These are phyloP conservation scores for Enoplosus armatus DNA, from an alignment of 2,797 vertebrate species.

Conservation along the genomic window DNA sequence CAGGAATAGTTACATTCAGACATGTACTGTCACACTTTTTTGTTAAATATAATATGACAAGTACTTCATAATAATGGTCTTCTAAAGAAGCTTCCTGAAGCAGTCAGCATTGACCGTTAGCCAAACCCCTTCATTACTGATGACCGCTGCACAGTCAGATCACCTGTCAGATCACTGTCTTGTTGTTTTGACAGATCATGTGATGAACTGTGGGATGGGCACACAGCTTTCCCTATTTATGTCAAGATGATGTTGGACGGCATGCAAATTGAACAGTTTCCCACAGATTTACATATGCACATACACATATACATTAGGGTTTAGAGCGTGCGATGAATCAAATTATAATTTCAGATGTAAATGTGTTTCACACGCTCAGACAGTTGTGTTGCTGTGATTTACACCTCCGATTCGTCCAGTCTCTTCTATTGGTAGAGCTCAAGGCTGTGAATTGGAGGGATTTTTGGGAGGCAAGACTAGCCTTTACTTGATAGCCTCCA, in stretches of 20 bases:
- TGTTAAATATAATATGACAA: not conserved
- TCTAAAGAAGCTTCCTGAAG: not conserved
- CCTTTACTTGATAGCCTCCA: not conserved
- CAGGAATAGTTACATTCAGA: not conserved
- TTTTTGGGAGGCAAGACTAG: not conserved
- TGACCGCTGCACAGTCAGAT: not conserved
- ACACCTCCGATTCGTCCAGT: not conserved
- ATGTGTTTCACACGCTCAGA: not conserved
- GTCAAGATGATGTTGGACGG: not conserved
- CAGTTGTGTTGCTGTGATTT: not conserved
- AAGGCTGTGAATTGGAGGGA: not conserved
- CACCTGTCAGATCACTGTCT: constrained; percentile 5
- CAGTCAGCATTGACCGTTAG: not conserved
- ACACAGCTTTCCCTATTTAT: not conserved
- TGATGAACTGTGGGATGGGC: constrained; percentile 9
- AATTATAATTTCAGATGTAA: not conserved
- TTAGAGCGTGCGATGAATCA: not conserved
- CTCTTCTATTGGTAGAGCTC: not conserved
- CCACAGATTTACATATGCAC: not conserved
- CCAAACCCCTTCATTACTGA: not conserved
- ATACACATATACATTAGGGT: not conserved
- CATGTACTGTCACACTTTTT: not conserved
- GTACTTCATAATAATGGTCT: not conserved
- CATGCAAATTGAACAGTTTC: not conserved
- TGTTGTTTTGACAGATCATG: constrained; percentile 28